phyloP scores from a whole-genome alignment of 2,113 vertebrate genomes.

The Thamnaconus septentrionalis region DNA sequence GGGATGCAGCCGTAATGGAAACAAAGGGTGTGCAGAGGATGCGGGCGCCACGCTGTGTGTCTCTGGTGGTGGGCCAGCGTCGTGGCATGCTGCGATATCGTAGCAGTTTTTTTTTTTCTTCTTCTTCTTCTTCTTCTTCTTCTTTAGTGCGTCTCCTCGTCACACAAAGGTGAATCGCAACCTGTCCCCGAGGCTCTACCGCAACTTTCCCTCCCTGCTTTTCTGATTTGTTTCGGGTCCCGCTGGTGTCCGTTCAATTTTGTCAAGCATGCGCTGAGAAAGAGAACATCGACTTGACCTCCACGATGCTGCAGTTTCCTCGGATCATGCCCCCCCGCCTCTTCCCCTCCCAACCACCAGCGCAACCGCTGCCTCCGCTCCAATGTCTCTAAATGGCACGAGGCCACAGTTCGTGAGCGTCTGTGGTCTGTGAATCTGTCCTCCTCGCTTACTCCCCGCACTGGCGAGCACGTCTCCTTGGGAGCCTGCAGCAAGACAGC shows the following conservation, averaged over 20 bases:
- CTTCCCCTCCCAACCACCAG: not conserved
- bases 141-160: conserved; percentile 28
- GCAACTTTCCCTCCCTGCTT: conserved; percentile 12
- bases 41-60: no score
- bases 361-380: conserved; percentile 35
- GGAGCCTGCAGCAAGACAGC: conserved; percentile 18
- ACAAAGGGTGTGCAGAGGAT: conserved; percentile 9
- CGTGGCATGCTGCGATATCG: conserved; percentile 15
- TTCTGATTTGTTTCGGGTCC: conserved; percentile 39
- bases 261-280: conserved; percentile 40
- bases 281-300: conserved; percentile 54
- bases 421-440: conserved; percentile 51
- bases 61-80: not conserved
- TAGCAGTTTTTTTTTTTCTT: conserved; percentile 25
- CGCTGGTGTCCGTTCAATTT: conserved; percentile 38
- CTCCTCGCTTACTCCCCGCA: conserved; percentile 30
- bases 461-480: conserved; percentile 14
- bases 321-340: conserved; percentile 45
- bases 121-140: not conserved
- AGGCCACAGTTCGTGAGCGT: conserved; percentile 58
- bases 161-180: conserved; percentile 23
- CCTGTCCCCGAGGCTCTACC: conserved; percentile 25
- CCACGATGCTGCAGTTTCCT: conserved; percentile 51
- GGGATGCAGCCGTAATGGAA: conserved; percentile 17
- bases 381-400: conserved; percentile 67